phyloP scores from a whole-genome alignment of 1,140 invertebrate genomes.

The Pseudomyrmex flavicornis region DNA sequence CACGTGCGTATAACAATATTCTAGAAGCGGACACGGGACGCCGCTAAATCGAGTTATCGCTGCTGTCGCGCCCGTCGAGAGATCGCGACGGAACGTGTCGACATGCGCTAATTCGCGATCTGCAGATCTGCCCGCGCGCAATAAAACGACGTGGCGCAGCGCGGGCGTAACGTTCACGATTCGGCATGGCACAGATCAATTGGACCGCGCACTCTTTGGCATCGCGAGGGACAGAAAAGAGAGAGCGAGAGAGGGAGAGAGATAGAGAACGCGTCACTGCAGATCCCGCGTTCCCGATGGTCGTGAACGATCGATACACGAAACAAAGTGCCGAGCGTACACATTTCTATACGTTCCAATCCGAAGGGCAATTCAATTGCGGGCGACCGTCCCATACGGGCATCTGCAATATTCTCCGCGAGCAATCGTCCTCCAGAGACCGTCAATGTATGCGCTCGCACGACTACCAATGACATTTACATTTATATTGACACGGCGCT shows the following conservation, averaged over 20 bases:
- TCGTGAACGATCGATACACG: conserved; percentile 73
- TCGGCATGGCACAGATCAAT: conserved; percentile 57
- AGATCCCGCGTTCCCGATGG: conserved; percentile 62
- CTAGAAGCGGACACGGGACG: neutral
- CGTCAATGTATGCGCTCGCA: conserved; percentile 75
- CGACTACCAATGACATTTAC: conserved; percentile 81
- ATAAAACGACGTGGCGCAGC: conserved; percentile 41
- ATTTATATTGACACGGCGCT: conserved; percentile 82
- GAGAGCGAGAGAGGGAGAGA: too few relatives aligned
- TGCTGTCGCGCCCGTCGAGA: conserved; percentile 19
- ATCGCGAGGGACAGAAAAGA: conserved; percentile 11
- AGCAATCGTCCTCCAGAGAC: conserved; percentile 79
- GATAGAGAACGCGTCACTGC: conserved; percentile 20
- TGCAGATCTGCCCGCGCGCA: conserved; percentile 3
- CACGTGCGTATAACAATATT: conserved; percentile 26
- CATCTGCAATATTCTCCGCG: conserved; percentile 79
- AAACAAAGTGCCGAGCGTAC: conserved; percentile 72
- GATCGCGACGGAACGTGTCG: conserved; percentile 46
- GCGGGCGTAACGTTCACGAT: conserved; percentile 1
- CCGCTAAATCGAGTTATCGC: conserved; percentile 67
- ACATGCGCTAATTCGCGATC: conserved; percentile 47
- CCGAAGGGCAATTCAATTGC: conserved; percentile 81
- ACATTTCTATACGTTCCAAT: conserved; percentile 80
- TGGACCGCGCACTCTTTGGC: conserved; percentile 54
- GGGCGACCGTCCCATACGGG: conserved; percentile 72